phyloP scores from a whole-genome alignment of 2,797 vertebrate species.

The Premnoplex brunnescens region DNA sequence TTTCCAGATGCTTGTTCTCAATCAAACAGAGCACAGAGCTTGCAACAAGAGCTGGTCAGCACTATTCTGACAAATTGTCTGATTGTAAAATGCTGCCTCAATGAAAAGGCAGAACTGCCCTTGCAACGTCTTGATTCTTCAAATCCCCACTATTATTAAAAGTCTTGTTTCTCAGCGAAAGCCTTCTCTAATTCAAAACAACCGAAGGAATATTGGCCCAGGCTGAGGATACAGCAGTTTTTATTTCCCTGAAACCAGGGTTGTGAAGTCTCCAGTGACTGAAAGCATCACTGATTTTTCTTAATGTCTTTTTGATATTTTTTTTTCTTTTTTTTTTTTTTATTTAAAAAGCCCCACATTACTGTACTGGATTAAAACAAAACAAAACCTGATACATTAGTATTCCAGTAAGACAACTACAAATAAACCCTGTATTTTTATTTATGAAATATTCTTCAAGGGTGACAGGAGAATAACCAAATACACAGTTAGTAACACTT shows the following conservation, averaged over 20 bases:
- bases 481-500: background rate
- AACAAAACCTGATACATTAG: fast-evolving
- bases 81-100: background rate
- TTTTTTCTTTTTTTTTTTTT: fast-evolving
- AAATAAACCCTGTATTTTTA: background rate
- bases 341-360: background rate
- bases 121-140: background rate
- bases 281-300: background rate
- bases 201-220: background rate
- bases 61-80: background rate
- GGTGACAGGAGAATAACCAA: background rate
- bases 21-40: background rate
- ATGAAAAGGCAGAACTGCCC: background rate
- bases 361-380: fast-evolving
- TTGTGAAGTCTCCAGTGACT: background rate
- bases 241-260: background rate
- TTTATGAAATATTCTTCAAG: background rate
- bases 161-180: background rate
- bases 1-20: background rate
- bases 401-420: background rate
- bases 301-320: background rate
- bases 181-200: background rate
- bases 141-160: background rate
- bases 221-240: background rate
- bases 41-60: background rate